Percentiles rank a stretch among this genome's conserved stretches.
Evolutionary conservation across 2,113 vertebrate genomes (phyloP).

Genomic region (Sphaerodactylus townsendi): DNA sequence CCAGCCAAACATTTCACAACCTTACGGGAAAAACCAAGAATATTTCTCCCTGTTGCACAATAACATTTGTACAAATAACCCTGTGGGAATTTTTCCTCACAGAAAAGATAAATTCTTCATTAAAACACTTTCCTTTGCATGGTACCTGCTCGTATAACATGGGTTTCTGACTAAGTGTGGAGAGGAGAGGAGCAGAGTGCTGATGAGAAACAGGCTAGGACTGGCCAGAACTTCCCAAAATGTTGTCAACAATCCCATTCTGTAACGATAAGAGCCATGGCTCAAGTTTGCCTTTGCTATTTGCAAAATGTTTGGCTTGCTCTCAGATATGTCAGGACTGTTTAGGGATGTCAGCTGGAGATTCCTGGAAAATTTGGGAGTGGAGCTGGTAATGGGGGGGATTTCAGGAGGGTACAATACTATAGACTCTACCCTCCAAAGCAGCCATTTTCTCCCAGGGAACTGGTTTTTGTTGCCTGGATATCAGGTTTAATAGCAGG

Average conservation of each 20-base stretch:
- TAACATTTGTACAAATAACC: constrained; percentile 35
- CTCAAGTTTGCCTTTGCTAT: not conserved
- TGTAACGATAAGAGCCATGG: not conserved
- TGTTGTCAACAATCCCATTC: too few relatives aligned
- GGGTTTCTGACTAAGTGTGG: not conserved
- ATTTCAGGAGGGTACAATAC: too few relatives aligned
- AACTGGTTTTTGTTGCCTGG: too few relatives aligned
- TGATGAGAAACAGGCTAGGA: not conserved
- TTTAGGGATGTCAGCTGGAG: not conserved
- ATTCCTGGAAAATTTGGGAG: too few relatives aligned
- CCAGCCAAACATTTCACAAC: constrained; percentile 25
- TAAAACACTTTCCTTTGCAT: constrained; percentile 25
- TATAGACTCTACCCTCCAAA: too few relatives aligned
- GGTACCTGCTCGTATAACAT: constrained; percentile 21
- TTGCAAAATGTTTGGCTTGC: not conserved
- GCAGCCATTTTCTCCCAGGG: too few relatives aligned
- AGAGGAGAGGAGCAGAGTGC: not conserved
- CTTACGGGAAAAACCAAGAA: constrained; percentile 41
- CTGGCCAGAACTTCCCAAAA: not conserved
- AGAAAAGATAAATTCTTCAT: constrained; percentile 7
- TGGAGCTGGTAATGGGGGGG: too few relatives aligned
- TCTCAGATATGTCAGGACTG: not conserved
- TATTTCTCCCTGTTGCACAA: constrained; percentile 37
- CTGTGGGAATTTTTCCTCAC: constrained; percentile 34
- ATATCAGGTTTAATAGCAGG: too few relatives aligned